Evolutionary conservation across 2,797 vertebrate genomes (phyloP).

Genomic region (Chelonia mydas): DNA sequence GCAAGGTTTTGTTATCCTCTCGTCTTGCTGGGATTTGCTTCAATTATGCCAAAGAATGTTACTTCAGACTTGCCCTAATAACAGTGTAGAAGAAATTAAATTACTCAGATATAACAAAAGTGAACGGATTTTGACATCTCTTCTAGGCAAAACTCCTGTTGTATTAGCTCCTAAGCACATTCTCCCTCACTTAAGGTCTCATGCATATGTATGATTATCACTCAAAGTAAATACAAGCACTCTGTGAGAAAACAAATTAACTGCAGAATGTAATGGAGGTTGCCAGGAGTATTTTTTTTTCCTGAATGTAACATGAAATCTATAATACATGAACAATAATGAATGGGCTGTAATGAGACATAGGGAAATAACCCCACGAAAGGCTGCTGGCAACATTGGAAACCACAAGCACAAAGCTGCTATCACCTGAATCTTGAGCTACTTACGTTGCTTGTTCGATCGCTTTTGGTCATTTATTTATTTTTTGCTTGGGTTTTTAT

Average conservation of each 20-base stretch:
- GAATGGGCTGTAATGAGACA: neutral
- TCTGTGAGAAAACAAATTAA: conserved; percentile 56
- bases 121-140: conserved; percentile 75
- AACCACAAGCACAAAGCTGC: conserved; percentile 32
- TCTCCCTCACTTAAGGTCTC: conserved; percentile 71
- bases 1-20: conserved; percentile 62
- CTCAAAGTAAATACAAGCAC: conserved; percentile 72
- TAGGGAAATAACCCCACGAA: conserved; percentile 46
- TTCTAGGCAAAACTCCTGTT: conserved; percentile 53
- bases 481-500: neutral
- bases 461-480: neutral
- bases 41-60: conserved; percentile 68
- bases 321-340: conserved; percentile 21
- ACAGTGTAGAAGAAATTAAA: conserved; percentile 72
- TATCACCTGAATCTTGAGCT: conserved; percentile 16
- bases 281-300: conserved; percentile 65
- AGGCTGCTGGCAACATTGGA: conserved; percentile 36
- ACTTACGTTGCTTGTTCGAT: neutral
- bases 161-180: conserved; percentile 49
- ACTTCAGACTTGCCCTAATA: conserved; percentile 74
- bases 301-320: conserved; percentile 52
- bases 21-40: conserved; percentile 70
- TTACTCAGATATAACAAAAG: conserved; percentile 70
- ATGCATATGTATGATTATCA: conserved; percentile 75
- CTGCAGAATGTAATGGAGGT: conserved; percentile 58